These are phyloP conservation scores for Dasypogon diadema DNA, from an alignment of 2,888 invertebrate species.

Conservation along the genomic window DNA sequence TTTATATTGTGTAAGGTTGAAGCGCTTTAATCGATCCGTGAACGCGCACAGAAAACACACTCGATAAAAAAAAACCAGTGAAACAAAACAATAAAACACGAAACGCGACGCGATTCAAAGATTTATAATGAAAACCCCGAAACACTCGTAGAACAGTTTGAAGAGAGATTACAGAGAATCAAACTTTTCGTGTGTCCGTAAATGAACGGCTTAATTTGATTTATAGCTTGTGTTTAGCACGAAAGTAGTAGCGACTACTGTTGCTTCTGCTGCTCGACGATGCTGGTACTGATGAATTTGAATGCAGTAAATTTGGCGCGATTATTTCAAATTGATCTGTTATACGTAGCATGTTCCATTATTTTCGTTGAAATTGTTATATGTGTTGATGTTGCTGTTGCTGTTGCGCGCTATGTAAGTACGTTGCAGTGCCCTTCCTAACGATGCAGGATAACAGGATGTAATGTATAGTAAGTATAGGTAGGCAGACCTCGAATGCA, in stretches of 20 bases:
- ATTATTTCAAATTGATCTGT: slow-evolving; percentile 57
- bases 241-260: slow-evolving; percentile 59
- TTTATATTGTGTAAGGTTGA: neutral
- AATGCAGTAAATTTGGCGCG: slow-evolving; percentile 59
- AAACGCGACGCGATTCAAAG: slow-evolving; percentile 30
- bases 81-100: slow-evolving; percentile 10
- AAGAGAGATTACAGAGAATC: slow-evolving; percentile 3
- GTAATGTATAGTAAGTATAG: neutral
- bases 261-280: slow-evolving; percentile 7
- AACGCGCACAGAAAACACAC: neutral
- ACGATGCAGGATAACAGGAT: neutral
- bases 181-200: neutral
- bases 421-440: neutral
- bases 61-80: too few species aligned
- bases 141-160: slow-evolving; percentile 27
- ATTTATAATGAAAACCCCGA: neutral
- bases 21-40: neutral
- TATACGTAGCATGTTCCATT: slow-evolving; percentile 59
- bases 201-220: neutral
- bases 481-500: neutral
- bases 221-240: slow-evolving; percentile 57
- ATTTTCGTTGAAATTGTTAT: slow-evolving; percentile 48
- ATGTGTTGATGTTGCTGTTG: neutral
- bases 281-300: neutral
- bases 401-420: neutral